Evolutionary conservation across 2,888 invertebrate species (phyloP), one percentile per base, ranked within the genome.

Genomic region (Noctua janthina): DNA sequence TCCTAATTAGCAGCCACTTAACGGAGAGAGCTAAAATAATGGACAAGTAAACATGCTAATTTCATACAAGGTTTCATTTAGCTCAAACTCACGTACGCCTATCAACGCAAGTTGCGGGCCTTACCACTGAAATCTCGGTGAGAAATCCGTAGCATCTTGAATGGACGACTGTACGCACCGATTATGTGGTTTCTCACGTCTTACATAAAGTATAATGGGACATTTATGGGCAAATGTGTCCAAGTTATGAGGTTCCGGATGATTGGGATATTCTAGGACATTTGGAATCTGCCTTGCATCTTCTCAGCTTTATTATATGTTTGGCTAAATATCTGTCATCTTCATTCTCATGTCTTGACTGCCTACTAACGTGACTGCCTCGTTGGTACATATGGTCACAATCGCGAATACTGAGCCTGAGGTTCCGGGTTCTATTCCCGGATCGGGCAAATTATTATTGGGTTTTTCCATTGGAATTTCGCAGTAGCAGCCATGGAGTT

Each of bases 51-150:
- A 80, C 76, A 66, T 76, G 67, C 69, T 73, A 75, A 76, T 74
- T 71, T 79, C 64, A 62, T 68, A 67, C 0, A 20, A 72, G 70
- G 11, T 39, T 43, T 49, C 56, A 78, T 78, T 85, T 46, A 66
- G 29, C 67, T 49, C 10, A 15, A 51, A 71, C 69, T 70, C 81
- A 83, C 81, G 85, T 76, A 81, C 70, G 66, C 43, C 69, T 64
- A 76, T 74, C 75, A 77, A 46, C 79, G 49, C 87, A 82, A 75
- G 86, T 83, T 83, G 70, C n/a, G 62, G 43, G 7, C 64, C 67
- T 78, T 86, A 88, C 84, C 80, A 78, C 54, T 66, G 54, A 72
- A 78, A 88, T 87, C 86, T 81, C 15, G 39, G 79, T 88, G 87
- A 62, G 88, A 86, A 87, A 89, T 87, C 89, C 67, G 43, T 35